A percentile compares a stretch with the other conserved stretches of the same genome.
Conservation (phyloP, 1,140 invertebrate genomes). For the Stegodyphus mimosarum region DNA sequence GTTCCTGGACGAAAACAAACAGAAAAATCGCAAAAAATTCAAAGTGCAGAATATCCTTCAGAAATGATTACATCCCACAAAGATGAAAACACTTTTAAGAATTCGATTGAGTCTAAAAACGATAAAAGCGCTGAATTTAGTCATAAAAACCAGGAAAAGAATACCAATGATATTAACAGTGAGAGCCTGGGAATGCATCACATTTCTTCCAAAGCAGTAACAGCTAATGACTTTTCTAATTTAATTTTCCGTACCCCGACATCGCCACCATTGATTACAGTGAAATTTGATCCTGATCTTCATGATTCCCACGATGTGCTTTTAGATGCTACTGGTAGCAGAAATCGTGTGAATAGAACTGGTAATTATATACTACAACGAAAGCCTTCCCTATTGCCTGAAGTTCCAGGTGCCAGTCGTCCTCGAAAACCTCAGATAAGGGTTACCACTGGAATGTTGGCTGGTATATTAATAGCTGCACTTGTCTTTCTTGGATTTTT, state of each 20-base stretch:
- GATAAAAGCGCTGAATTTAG: neutral
- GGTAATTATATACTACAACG: constrained; percentile 14
- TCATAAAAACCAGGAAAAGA: neutral
- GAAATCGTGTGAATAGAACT: neutral
- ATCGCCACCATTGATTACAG: constrained; percentile 16
- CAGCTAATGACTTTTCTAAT: neutral
- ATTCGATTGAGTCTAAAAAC: neutral
- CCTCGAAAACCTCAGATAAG: constrained; percentile 47
- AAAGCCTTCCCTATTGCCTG: constrained; percentile 18
- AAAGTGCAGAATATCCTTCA: neutral
- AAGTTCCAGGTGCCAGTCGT: neutral
- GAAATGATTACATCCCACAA: neutral
- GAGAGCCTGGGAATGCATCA: neutral
- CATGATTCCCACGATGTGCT: neutral
- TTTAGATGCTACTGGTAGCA: neutral
- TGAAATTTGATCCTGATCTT: neutral
- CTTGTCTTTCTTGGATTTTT: constrained; percentile 51
- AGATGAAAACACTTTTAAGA: neutral
- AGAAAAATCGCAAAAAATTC: neutral
- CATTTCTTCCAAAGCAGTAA: too few species aligned
- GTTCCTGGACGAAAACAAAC: neutral
- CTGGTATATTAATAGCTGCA: constrained; percentile 48
- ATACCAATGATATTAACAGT: neutral
- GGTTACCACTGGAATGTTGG: constrained; percentile 33
- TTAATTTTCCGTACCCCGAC: neutral